Evolutionary conservation across 2,113 vertebrate species (phyloP).

Genomic region (Buteo buteo): DNA sequence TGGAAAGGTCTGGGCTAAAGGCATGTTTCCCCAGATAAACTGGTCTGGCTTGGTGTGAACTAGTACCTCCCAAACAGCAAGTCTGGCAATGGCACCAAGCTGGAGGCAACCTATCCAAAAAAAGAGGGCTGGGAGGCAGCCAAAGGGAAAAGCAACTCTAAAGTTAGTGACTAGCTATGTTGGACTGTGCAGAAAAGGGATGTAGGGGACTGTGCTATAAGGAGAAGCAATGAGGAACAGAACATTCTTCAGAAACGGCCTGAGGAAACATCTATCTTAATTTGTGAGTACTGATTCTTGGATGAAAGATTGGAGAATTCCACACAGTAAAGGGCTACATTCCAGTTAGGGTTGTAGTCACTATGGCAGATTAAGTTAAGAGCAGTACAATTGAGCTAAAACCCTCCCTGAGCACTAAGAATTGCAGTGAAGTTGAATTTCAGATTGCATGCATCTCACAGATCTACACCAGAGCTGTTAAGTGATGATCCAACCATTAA

Average conservation of each 20-base stretch:
- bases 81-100: not conserved
- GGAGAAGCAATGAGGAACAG: not conserved
- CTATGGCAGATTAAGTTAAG: not conserved
- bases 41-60: not conserved
- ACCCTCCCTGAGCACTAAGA: not conserved
- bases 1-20: not conserved
- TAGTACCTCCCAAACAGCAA: not conserved
- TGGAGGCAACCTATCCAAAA: not conserved
- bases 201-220: not conserved
- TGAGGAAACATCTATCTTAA: not conserved
- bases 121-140: not conserved
- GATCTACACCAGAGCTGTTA: not conserved
- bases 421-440: not conserved
- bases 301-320: not conserved
- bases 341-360: not conserved
- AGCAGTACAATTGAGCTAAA: not conserved
- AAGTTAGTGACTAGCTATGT: not conserved
- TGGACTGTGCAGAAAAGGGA: not conserved
- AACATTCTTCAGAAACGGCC: fast-evolving
- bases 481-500: not conserved
- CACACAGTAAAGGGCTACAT: not conserved
- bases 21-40: not conserved
- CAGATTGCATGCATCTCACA: not conserved
- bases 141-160: not conserved
- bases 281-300: not conserved